phyloP scores from a whole-genome alignment of 1,140 invertebrate species.

The Lepidurus apus region DNA sequence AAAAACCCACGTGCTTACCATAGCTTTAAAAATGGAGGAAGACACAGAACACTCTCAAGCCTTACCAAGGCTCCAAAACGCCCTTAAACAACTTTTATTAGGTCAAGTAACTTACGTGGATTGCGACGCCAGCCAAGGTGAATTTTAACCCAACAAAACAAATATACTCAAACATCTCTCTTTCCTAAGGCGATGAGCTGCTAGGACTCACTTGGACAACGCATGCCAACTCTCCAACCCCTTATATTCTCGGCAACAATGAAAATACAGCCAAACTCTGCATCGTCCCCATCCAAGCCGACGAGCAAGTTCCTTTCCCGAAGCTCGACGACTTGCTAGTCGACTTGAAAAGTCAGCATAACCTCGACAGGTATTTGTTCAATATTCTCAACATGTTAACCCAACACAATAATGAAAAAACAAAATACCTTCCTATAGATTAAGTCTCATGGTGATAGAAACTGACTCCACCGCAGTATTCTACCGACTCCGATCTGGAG shows the following conservation, averaged over 20 bases:
- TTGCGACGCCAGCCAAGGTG: neutral
- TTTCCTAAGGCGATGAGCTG: neutral
- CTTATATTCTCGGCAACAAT: neutral
- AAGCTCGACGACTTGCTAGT: neutral
- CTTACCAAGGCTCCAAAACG: neutral
- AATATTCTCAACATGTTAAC: neutral
- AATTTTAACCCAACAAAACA: neutral
- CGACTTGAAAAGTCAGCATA: neutral
- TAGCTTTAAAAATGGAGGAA: no score
- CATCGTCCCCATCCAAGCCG: neutral
- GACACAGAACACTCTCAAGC: neutral
- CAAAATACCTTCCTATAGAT: neutral
- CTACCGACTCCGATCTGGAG: neutral
- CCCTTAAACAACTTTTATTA: neutral
- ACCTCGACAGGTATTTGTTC: neutral
- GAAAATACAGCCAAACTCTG: neutral
- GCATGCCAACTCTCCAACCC: neutral
- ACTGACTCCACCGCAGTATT: neutral
- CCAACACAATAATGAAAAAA: neutral
- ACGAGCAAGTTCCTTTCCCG: neutral
- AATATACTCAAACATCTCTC: neutral
- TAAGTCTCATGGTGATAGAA: neutral
- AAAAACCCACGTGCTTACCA: no score
- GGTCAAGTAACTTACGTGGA: neutral
- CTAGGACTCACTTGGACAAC: neutral